phyloP scores from a whole-genome alignment of 2,797 vertebrate species.

The Chloroceryle amazona region DNA sequence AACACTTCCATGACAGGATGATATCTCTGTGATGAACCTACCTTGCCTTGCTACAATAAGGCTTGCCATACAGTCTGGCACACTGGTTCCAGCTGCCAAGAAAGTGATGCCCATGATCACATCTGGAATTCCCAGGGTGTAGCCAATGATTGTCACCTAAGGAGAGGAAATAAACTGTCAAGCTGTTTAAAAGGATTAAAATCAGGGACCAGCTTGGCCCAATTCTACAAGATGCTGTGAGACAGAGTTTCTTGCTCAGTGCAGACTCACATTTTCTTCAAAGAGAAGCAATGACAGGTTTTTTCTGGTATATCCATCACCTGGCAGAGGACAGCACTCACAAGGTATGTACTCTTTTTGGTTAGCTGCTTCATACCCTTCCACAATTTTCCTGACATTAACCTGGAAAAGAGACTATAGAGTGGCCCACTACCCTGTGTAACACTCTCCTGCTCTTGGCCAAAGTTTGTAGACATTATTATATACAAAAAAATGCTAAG shows the following conservation, averaged over 20 bases:
- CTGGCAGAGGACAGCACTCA: not conserved
- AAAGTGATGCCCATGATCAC: slow-evolving; percentile 99
- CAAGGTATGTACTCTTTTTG: not conserved
- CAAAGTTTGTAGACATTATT: not conserved
- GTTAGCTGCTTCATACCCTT: not conserved
- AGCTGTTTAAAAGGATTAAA: not conserved
- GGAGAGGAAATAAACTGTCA: slow-evolving; percentile 16
- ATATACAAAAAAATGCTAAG: not conserved
- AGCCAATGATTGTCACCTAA: slow-evolving; percentile 96
- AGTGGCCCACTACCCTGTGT: not conserved
- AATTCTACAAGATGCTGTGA: not conserved
- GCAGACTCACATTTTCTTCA: not conserved
- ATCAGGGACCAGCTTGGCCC: not conserved
- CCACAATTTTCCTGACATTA: not conserved
- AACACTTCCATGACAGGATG: not conserved
- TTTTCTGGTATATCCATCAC: not conserved
- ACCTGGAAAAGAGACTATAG: not conserved
- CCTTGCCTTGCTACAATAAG: slow-evolving; percentile 97
- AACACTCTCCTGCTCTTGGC: not conserved
- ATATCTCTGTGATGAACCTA: slow-evolving; percentile 50
- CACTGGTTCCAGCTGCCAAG: slow-evolving; percentile 95
- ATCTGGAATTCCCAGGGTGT: slow-evolving; percentile 94
- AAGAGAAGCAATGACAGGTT: not conserved
- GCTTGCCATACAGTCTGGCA: slow-evolving; percentile 98
- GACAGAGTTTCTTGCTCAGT: not conserved